phyloP scores from a whole-genome alignment of 2,888 invertebrate species.

The Malachius bipustulatus region DNA sequence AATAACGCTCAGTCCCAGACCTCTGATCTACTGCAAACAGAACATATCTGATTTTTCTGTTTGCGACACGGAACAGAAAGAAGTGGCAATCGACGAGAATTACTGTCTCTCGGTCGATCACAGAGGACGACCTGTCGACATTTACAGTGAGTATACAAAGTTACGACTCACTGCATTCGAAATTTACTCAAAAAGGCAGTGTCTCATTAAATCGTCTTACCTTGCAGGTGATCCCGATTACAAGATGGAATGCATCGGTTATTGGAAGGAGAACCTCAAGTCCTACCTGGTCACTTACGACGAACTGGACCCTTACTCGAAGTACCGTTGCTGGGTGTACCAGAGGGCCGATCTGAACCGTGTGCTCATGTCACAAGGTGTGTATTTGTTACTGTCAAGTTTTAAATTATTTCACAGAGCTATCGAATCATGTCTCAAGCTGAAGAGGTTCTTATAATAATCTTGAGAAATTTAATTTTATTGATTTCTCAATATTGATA shows the following conservation, averaged over 20 bases:
- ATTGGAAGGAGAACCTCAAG: slow-evolving; percentile 94
- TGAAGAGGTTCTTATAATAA: too few species aligned
- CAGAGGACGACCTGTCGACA: slow-evolving; percentile 86
- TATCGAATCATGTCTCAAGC: too few species aligned
- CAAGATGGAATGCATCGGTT: slow-evolving; percentile 93
- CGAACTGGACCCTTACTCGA: slow-evolving; percentile 88
- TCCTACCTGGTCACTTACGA: slow-evolving; percentile 94
- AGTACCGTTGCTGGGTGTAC: slow-evolving; percentile 96
- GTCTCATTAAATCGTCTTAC: neutral
- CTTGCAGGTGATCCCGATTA: slow-evolving; percentile 78
- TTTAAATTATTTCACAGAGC: too few species aligned
- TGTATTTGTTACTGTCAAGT: slow-evolving; percentile 6
- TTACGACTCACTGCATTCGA: neutral
- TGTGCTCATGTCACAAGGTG: slow-evolving; percentile 62
- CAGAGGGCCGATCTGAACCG: slow-evolving; percentile 87
- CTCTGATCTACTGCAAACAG: slow-evolving; percentile 82
- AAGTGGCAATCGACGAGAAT: slow-evolving; percentile 87
- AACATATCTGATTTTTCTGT: slow-evolving; percentile 94
- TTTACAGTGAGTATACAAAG: slow-evolving; percentile 55
- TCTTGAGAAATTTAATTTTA: too few species aligned
- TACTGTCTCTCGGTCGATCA: slow-evolving; percentile 96
- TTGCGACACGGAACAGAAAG: slow-evolving; percentile 90
- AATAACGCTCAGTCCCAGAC: slow-evolving; percentile 86
- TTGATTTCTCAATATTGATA: too few species aligned
- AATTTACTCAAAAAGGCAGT: neutral